Conservation (phyloP, 2,113 vertebrate species). For the Euleptes europaea region DNA sequence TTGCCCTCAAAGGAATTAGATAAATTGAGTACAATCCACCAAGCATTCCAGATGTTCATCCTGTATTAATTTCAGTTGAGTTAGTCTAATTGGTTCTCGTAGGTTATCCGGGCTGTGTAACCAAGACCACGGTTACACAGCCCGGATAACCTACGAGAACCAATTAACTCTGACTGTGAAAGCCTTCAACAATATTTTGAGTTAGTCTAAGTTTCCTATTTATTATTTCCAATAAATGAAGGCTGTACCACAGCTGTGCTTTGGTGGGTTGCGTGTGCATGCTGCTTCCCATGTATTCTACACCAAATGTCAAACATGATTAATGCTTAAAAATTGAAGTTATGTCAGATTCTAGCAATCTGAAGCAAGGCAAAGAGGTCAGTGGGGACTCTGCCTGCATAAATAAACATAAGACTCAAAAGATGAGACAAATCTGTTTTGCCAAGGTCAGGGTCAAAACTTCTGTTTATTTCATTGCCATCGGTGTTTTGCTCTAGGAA, state of each 20-base stretch:
- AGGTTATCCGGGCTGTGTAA: no score
- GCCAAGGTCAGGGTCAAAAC: not conserved
- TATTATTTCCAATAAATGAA: not conserved
- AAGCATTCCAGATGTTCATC: not conserved
- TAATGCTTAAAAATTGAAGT: slow-evolving; percentile 6
- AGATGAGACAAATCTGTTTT: not conserved
- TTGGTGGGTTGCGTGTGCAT: not conserved
- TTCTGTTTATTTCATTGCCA: not conserved
- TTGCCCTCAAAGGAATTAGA: not conserved
- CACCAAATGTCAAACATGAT: slow-evolving; percentile 5
- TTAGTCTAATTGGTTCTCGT: no score
- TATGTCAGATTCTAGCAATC: slow-evolving; percentile 4
- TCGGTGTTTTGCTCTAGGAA: not conserved
- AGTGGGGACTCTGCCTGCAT: not conserved
- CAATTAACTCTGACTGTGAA: no score
- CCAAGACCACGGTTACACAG: no score
- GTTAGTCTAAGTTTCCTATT: not conserved
- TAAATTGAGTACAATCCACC: not conserved
- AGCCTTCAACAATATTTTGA: no score
- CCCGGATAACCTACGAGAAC: no score
- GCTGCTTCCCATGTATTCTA: not conserved
- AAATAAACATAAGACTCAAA: slow-evolving; percentile 29
- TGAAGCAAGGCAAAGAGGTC: not conserved
- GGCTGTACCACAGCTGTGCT: not conserved
- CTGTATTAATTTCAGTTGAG: not conserved